Conservation (phyloP, 2,888 invertebrate species). For the Caenorhabditis angaria region DNA sequence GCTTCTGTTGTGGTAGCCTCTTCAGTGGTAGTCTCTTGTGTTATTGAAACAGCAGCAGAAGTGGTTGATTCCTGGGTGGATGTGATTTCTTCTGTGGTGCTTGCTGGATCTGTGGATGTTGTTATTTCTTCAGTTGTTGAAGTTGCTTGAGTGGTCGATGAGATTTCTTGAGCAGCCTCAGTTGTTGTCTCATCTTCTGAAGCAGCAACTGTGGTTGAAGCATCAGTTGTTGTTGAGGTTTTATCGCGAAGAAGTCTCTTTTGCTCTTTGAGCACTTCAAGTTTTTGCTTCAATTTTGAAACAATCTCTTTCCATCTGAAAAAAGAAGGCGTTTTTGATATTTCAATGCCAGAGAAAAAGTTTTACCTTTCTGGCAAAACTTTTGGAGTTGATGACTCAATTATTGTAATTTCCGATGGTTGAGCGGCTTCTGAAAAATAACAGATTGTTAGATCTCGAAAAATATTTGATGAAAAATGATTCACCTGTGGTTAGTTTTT, state of each 20-base stretch:
- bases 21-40: not conserved
- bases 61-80: not conserved
- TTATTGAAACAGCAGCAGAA: not conserved
- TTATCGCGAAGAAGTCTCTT: conserved; percentile 34
- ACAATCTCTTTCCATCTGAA: conserved; percentile 47
- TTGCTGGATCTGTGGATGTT: conserved; percentile 1
- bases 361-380: conserved; percentile 7
- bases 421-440: not conserved
- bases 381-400: conserved; percentile 1
- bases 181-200: conserved; percentile 17
- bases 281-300: conserved; percentile 43
- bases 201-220: conserved; percentile 16
- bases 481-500: not conserved
- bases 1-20: not conserved
- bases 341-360: not conserved
- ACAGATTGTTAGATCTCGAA: not conserved
- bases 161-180: not conserved
- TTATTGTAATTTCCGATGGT: not conserved
- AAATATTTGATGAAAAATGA: not conserved
- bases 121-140: conserved; percentile 5
- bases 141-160: conserved; percentile 5
- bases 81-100: not conserved
- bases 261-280: conserved; percentile 47
- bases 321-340: not conserved
- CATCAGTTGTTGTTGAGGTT: conserved; percentile 10